Evolutionary conservation across 2,888 invertebrate genomes (phyloP).

Genomic region (Sesamia inferens): DNA sequence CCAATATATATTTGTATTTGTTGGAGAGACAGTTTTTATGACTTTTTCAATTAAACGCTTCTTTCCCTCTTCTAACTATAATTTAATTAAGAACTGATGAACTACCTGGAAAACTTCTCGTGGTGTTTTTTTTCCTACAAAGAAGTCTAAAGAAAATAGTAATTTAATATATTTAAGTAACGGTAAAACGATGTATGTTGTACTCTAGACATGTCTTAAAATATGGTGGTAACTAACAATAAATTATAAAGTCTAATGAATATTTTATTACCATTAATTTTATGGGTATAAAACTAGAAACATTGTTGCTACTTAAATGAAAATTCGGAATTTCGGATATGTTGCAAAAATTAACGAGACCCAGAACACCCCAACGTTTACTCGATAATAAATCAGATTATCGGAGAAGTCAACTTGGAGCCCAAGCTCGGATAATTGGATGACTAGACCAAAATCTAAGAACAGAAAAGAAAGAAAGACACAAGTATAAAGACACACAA

Average conservation of each 20-base stretch:
- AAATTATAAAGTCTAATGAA: neutral
- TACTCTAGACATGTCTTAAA: neutral
- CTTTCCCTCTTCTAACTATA: too few species aligned
- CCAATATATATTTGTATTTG: too few species aligned
- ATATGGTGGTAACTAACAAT: neutral
- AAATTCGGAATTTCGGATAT: neutral
- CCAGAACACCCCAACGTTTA: neutral
- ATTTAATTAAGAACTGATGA: neutral
- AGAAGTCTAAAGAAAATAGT: neutral
- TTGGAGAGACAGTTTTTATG: too few species aligned
- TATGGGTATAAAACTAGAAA: neutral
- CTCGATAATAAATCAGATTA: neutral
- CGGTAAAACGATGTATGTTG: neutral
- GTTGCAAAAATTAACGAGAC: neutral
- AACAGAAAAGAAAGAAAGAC: too few species aligned
- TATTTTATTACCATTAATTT: constrained; percentile 4
- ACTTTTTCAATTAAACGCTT: too few species aligned
- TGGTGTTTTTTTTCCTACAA: neutral
- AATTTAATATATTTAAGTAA: neutral
- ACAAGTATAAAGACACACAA: too few species aligned
- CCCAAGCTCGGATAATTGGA: neutral
- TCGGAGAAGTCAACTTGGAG: too few species aligned
- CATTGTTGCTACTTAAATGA: constrained; percentile 3
- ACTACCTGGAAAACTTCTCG: neutral
- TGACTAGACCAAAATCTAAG: too few species aligned